These are phyloP conservation scores for Glaucopsyche alexis DNA, from an alignment of 2,888 invertebrate genomes.

Conservation along the genomic window DNA sequence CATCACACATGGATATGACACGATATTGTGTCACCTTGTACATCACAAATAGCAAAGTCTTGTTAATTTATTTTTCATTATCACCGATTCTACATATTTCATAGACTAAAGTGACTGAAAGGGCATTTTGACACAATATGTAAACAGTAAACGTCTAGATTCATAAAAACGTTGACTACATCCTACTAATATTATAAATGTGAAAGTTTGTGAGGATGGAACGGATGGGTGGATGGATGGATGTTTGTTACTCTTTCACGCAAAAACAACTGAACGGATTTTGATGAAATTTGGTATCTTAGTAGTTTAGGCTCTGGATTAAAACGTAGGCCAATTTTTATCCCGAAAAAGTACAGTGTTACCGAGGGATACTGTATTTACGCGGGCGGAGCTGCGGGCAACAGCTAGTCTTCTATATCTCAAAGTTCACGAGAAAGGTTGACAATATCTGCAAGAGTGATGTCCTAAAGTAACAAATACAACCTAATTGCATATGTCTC, in stretches of 20 bases:
- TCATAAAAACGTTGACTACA: background rate
- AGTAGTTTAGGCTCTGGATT: too few species aligned
- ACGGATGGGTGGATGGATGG: too few species aligned
- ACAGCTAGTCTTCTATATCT: conserved; percentile 1
- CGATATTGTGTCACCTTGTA: background rate
- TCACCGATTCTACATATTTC: background rate
- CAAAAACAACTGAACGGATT: too few species aligned
- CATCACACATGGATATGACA: too few species aligned
- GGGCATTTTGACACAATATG: background rate
- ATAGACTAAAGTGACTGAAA: background rate
- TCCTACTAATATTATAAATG: too few species aligned
- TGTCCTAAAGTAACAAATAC: conserved; percentile 5
- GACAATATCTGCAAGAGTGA: background rate
- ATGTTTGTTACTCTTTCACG: too few species aligned
- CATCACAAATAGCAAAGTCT: background rate
- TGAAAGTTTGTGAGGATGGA: too few species aligned
- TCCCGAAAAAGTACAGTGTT: too few species aligned
- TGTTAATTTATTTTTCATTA: conserved; percentile 10
- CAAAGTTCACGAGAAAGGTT: conserved; percentile 3
- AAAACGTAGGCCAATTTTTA: too few species aligned
- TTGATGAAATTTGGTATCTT: too few species aligned
- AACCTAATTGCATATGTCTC: conserved; percentile 14
- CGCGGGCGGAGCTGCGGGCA: too few species aligned
- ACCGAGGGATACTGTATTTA: too few species aligned
- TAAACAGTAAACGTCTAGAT: background rate